Base-by-base conservation (phyloP, 2,797 vertebrate genomes). In the Atherinosoma microstoma region DNA sequence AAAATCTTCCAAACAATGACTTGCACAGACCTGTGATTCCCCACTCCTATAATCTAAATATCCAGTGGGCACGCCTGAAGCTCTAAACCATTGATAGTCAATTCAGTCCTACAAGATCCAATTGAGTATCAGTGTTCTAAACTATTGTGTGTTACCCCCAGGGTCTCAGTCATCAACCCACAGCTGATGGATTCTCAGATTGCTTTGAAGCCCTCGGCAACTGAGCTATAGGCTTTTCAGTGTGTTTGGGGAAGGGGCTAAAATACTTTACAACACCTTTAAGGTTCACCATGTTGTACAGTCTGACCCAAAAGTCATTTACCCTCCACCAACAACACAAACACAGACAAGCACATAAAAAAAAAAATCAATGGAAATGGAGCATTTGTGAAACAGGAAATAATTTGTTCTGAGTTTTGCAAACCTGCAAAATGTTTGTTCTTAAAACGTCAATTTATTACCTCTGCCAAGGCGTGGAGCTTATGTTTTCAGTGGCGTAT, bases 101-200 rank as follows among this genome's bases (percentile, higher is more conserved):
- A 32, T 32, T 32, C 30, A 2, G 2, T 32, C 30, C 30, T 32
- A 32, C 30, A 32, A 32, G 5, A 32, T 2, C 30, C 30, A 32
- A 32, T 2, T 32, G 30, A 5, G 30, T 32, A 32, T 32, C 30
- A 32, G 30, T 32, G 30, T 5, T n/a, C 38, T 40, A 36, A 42
- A 61, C 15, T 36, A 42, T 4, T 29, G 58, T 11, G 30, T 32
- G 10, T 49, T n/a, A 32, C 45, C 18, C 11, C 11, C 27, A n/a
- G 5, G 61, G 24, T 49, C 11, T 63, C 42, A 63, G 27, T 47
- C 29, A 63, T 63, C 29, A 49, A 20, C 61, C 40, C 29, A n/a
- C 40, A 63, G 61, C 61, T 32, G 29, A 63, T 63, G 42, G 18
- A 32, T 63, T 47, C 40, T 13, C 58, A 12, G 38, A 60, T 60